Conservation (phyloP, 2,888 invertebrate genomes). For the Himalopsyche japonica region DNA sequence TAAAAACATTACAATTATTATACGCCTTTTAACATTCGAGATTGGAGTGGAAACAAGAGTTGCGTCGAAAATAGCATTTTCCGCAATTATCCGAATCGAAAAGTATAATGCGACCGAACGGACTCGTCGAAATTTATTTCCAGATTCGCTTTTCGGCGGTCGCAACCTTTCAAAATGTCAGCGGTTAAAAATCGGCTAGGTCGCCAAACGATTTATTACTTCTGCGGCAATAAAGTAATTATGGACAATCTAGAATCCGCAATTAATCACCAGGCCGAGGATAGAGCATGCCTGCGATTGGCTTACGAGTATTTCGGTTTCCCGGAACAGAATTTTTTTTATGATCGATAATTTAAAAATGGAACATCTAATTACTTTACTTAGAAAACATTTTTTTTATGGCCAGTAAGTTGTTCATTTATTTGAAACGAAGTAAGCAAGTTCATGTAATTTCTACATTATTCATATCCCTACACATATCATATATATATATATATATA, state of each 20-base stretch:
- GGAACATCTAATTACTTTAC: neutral
- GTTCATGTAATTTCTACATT: no score
- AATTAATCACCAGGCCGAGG: neutral
- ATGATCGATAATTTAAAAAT: neutral
- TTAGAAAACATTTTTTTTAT: neutral
- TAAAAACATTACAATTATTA: no score
- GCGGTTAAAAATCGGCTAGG: neutral
- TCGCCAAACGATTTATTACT: neutral
- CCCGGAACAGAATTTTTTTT: neutral
- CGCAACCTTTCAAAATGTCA: neutral
- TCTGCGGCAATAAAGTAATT: neutral
- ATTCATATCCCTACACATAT: no score
- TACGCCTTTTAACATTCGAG: no score
- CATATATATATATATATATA: no score
- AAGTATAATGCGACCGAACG: no score
- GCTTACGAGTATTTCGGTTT: neutral
- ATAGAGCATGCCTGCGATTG: neutral
- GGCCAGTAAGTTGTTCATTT: neutral
- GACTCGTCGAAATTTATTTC: neutral
- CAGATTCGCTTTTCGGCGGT: neutral
- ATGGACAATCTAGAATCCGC: neutral
- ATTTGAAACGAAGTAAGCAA: no score
- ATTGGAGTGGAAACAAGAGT: no score
- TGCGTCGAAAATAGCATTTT: no score
- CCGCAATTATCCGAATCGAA: no score